Evolutionary conservation across 2,888 invertebrate genomes (phyloP).

Genomic region (Anoncus sp.): DNA sequence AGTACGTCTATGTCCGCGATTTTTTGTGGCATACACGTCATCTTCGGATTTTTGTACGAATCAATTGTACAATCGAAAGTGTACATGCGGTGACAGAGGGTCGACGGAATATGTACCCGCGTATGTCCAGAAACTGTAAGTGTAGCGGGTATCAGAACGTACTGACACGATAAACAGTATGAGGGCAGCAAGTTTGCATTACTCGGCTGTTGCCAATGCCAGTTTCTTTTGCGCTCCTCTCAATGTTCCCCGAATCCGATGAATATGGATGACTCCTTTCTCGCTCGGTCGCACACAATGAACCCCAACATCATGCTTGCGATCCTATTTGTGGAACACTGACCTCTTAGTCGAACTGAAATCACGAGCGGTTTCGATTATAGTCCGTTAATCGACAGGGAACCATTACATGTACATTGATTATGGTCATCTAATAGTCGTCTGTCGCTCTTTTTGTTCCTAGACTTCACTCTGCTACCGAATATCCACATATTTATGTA

Average conservation of each 20-base stretch:
- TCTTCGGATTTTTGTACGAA: conserved; percentile 50
- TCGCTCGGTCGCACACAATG: conserved; percentile 58
- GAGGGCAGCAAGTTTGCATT: conserved; percentile 64
- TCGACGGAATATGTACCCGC: conserved; percentile 34
- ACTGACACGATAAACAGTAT: conserved; percentile 65
- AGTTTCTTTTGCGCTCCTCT: conserved; percentile 38
- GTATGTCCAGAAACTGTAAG: conserved; percentile 59
- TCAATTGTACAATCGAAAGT: conserved; percentile 64
- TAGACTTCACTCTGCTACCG: not conserved
- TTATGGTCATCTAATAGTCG: conserved; percentile 42
- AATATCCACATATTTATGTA: not conserved
- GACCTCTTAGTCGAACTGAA: conserved; percentile 75
- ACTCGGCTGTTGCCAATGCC: conserved; percentile 48
- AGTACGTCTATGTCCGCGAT: conserved; percentile 10
- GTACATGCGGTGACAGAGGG: conserved; percentile 36
- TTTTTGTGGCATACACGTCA: conserved; percentile 13
- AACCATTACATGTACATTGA: conserved; percentile 59
- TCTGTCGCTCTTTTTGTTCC: not conserved
- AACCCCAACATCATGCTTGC: conserved; percentile 48
- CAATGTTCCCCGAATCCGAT: conserved; percentile 62
- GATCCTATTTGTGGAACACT: conserved; percentile 77
- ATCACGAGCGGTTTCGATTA: conserved; percentile 80
- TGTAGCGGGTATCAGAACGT: conserved; percentile 65
- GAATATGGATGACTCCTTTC: conserved; percentile 77
- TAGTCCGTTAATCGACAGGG: conserved; percentile 77